These are phyloP conservation scores for Acanthoscelides obtectus DNA, from an alignment of 2,888 invertebrate genomes.

Conservation along the genomic window DNA sequence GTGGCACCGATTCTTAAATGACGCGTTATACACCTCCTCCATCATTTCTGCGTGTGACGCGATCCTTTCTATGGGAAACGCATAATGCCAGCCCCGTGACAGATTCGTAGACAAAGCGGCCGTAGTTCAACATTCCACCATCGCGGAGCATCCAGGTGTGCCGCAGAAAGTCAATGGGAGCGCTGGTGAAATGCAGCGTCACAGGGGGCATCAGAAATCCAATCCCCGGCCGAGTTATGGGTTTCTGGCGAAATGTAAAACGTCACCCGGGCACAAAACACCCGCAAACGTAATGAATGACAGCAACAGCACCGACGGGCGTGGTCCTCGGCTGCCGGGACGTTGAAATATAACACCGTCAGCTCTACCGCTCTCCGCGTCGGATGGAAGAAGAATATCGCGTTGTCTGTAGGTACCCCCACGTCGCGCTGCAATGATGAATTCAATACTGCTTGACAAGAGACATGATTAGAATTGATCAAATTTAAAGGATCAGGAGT, in stretches of 20 bases:
- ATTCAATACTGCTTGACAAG: not conserved
- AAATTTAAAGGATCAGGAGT: too few relatives aligned
- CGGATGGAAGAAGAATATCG: not conserved
- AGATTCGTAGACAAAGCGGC: not conserved
- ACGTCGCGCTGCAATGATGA: not conserved
- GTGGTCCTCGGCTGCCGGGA: slow-evolving; percentile 31
- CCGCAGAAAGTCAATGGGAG: slow-evolving; percentile 1
- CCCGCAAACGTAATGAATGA: slow-evolving; percentile 41
- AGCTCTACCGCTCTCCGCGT: not conserved
- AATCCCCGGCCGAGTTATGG: not conserved
- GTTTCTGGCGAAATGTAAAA: slow-evolving; percentile 21
- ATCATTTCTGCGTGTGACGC: not conserved
- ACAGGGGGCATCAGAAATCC: slow-evolving; percentile 4
- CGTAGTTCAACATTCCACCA: not conserved
- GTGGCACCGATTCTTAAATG: too few relatives aligned
- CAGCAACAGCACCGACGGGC: slow-evolving; percentile 33
- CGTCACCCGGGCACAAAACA: slow-evolving; percentile 40
- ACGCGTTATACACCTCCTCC: too few relatives aligned
- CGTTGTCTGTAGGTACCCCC: not conserved
- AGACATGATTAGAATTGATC: too few relatives aligned
- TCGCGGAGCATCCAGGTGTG: not conserved
- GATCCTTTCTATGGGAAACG: not conserved
- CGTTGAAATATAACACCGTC: slow-evolving; percentile 46
- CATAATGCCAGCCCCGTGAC: not conserved
- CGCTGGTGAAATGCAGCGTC: slow-evolving; percentile 5